Evolutionary conservation across 1,140 invertebrate genomes (phyloP).

Genomic region (Hylyphantes graminicola): DNA sequence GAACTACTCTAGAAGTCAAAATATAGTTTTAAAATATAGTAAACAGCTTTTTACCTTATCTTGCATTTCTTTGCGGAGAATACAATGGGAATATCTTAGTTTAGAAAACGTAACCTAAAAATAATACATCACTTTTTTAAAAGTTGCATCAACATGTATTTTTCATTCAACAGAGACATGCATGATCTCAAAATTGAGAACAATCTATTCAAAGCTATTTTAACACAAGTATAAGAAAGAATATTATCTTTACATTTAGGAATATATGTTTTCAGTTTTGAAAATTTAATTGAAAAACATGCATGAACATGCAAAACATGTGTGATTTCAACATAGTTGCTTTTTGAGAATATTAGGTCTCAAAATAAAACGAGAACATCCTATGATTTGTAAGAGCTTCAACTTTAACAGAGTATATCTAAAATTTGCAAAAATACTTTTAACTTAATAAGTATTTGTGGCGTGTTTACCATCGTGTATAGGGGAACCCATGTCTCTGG

Average conservation of each 20-base stretch:
- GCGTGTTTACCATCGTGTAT: conserved; percentile 74
- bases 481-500: conserved; percentile 89
- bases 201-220: neutral
- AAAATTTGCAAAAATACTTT: neutral
- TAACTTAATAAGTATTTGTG: neutral
- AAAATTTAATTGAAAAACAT: too few species aligned
- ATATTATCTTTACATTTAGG: neutral
- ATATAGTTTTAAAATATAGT: neutral
- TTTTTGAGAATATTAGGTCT: too few species aligned
- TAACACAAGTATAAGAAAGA: neutral
- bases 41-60: conserved; percentile 39
- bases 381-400: too few species aligned
- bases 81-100: conserved; percentile 25
- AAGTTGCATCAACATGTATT: neutral
- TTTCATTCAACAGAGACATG: neutral
- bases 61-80: conserved; percentile 31
- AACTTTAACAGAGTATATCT: too few species aligned
- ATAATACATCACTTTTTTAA: neutral
- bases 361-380: too few species aligned
- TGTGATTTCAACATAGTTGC: too few species aligned
- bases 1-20: too few species aligned
- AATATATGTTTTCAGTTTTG: neutral
- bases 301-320: too few species aligned
- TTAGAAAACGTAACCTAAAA: conserved; percentile 39
- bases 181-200: too few species aligned